Evolutionary conservation across 2,797 vertebrate species (phyloP), one percentile per base, ranked within the genome.

Genomic region (Neopelma chrysocephalum): DNA sequence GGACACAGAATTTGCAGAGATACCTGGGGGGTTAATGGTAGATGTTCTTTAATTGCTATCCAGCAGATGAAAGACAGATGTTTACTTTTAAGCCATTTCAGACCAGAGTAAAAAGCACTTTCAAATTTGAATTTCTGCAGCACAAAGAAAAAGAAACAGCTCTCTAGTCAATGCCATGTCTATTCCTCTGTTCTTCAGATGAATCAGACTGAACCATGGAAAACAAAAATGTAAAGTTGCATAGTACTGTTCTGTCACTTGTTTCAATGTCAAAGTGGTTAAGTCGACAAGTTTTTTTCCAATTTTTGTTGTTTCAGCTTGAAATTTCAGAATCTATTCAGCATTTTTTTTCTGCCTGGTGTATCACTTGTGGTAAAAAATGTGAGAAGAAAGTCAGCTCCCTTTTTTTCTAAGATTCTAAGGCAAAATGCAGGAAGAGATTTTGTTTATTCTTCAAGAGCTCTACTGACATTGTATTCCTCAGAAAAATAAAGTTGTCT

Each of bases 61-160:
- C n/a, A 79, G 77, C 26, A 54, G 73, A 96, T 83, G 77, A 96
- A 97, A 97, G 91, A 64, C 73, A 93, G 50, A 94, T 94, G 88
- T 92, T 97, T 96, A 91, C 51, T 93, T 97, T 91, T 70, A 72
- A 94, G 61, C 48, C 45, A 34, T 45, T 84, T 93, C 83, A 90
- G 53, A 64, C n/a, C 36, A 81, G 57, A 65, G 27, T 31, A 89
- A 89, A 94, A 82, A 70, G 4, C 31, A 79, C 69, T 76, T 91
- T 93, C 91, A 88, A 88, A 94, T 93, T 34, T 34, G 25, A 80
- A 88, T 79, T 94, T 92, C 45, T 82, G 45, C 0, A 0, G 56
- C 17, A 32, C 29, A 47, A 82, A 95, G 70, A 51, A 84, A 94
- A 89, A 89, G 76, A 34, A 89, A 79, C n/a, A 76, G 22, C 27